Evolutionary conservation across 2,113 vertebrate genomes (phyloP), one percentile per base, ranked within the genome.

Genomic region (Malurus elegans): DNA sequence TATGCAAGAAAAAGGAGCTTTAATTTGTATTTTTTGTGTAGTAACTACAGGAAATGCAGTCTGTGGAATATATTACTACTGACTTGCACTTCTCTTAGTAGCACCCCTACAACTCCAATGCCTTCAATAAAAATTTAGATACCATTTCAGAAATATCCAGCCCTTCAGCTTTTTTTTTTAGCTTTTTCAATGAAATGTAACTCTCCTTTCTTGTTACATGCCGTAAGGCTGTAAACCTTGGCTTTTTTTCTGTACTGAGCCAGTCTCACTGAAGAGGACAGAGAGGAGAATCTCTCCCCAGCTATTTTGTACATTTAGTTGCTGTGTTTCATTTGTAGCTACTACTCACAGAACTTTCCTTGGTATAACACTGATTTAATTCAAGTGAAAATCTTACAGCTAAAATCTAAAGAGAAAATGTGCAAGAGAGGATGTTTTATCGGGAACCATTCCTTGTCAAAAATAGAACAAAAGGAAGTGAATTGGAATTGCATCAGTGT

Each of bases 141-240:
- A 57, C 42, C 3, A 48, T 90, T 94, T 94, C 61, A 94, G 62
- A 94, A 82, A 88, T 71, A 93, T 67, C 42, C 90, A 94, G 88
- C 18, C 40, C 31, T 93, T 94, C 66, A 95, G 65, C 40, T 85
- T 92, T 92, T 72, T 90, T 69, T n/a, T 89, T 95, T 80, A 48
- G 13, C 17, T 88, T 92, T 81, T 95, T 88, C 31, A 79, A 6
- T 93, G 82, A 91, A 88, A 88, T 61, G 53, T 79, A 90, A 86
- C 9, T 21, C 6, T 48, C 8, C 34, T 26, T 61, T 47, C 26
- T 48, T 56, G 6, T 28, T 72, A 13, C 14, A 6, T 36, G 10
- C 93, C 23, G 36, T 36, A 62, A 60, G 48, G 80, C 42, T 92
- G 17, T 84, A 83, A 73, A 70, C 51, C 13, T 76, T 80, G 53